Evolutionary conservation across 2,113 vertebrate species (phyloP).

Genomic region (Corvus hawaiiensis): DNA sequence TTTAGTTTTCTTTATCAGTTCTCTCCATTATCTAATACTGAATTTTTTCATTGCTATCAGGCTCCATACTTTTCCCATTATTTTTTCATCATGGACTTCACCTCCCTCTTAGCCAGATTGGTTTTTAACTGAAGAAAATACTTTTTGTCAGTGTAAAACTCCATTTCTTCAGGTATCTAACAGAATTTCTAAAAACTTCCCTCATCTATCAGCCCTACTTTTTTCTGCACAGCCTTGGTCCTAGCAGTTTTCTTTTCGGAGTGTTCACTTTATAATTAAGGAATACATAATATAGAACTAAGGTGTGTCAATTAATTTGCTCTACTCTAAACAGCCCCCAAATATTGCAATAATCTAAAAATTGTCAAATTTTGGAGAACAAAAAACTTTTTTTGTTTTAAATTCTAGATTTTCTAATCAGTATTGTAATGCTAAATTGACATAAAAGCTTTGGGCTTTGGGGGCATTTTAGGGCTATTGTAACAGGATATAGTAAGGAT

Average conservation of each 20-base stretch:
- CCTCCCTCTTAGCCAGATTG: background rate
- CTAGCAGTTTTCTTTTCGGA: background rate
- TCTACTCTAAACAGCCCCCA: background rate
- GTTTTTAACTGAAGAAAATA: constrained; percentile 25
- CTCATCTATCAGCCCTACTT: background rate
- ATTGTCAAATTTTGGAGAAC: background rate
- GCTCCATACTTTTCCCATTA: constrained; percentile 42
- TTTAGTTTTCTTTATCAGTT: constrained; percentile 53
- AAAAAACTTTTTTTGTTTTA: background rate
- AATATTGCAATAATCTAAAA: background rate
- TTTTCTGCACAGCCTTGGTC: background rate
- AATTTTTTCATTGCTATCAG: constrained; percentile 53
- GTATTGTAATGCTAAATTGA: background rate
- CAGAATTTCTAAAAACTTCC: background rate
- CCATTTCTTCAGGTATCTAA: background rate
- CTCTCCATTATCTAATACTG: constrained; percentile 47
- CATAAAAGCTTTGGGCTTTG: background rate
- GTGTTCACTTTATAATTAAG: background rate
- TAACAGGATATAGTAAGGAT: background rate
- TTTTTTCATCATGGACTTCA: constrained; percentile 37
- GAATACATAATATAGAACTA: background rate
- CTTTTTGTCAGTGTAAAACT: background rate
- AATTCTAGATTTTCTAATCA: background rate
- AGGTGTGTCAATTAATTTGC: background rate
- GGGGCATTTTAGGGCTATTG: background rate